These are phyloP conservation scores for Rousettus leschenaultii DNA, from an alignment of 2,113 vertebrate species.

Conservation along the genomic window DNA sequence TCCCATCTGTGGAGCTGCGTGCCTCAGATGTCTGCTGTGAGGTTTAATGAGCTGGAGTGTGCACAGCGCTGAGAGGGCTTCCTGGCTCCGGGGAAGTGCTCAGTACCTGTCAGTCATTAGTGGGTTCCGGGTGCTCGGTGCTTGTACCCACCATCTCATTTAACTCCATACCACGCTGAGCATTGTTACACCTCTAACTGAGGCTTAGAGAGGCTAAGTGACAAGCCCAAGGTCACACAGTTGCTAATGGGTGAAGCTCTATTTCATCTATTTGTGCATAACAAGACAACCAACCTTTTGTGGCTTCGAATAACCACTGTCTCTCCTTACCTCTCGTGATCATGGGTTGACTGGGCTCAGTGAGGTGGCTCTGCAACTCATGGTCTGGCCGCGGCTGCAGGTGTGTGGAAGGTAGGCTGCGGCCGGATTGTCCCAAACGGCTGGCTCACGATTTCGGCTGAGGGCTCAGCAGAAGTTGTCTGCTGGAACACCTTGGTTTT, in stretches of 20 bases:
- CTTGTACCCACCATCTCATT: accelerated
- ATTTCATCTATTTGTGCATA: background rate
- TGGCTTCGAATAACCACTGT: accelerated
- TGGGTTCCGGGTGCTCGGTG: accelerated
- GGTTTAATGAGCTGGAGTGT: background rate
- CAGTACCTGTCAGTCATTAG: accelerated
- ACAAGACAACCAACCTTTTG: background rate
- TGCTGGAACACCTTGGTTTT: background rate
- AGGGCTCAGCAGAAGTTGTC: background rate
- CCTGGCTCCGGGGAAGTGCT: accelerated
- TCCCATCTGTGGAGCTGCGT: background rate
- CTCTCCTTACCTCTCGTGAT: accelerated
- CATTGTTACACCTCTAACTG: accelerated
- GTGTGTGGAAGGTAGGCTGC: accelerated
- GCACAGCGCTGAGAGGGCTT: accelerated
- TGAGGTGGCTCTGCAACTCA: accelerated
- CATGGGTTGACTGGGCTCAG: background rate
- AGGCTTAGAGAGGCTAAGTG: background rate
- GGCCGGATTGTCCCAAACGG: accelerated
- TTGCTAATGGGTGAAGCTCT: accelerated
- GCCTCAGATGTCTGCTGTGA: accelerated
- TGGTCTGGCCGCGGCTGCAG: accelerated
- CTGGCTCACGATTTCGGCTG: accelerated
- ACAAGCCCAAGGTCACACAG: background rate
- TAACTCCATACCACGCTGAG: too few relatives aligned